Conservation (phyloP, 1,140 invertebrate genomes). For the Globodera ellingtonae region DNA sequence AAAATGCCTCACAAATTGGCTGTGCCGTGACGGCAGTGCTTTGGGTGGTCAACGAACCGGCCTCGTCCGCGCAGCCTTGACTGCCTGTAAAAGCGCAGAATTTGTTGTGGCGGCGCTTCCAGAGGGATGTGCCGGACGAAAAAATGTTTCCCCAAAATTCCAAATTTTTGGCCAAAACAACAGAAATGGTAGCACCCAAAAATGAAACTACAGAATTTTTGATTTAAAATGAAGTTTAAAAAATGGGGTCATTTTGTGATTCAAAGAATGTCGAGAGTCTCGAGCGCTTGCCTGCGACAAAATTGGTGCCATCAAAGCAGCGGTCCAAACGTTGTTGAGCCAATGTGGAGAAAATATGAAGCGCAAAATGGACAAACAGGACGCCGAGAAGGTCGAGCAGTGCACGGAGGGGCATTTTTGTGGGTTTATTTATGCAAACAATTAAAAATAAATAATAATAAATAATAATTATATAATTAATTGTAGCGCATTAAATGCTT, state of each 20-base stretch:
- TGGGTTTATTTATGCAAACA: no score
- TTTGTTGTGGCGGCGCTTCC: background rate
- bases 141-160: background rate
- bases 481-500: background rate
- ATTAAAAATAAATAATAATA: no score
- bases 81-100: background rate
- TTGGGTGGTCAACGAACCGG: background rate
- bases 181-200: no score
- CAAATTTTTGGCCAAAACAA: no score
- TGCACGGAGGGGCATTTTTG: no score
- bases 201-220: no score
- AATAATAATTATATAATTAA: background rate
- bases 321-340: background rate
- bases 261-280: background rate
- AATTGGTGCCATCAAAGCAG: constrained; percentile 5
- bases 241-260: no score
- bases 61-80: background rate
- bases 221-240: no score
- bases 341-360: background rate
- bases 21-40: background rate
- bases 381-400: no score
- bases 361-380: background rate
- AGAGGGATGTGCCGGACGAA: background rate
- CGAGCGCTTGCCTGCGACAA: background rate
- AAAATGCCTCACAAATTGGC: constrained; percentile 13